Percentiles rank a stretch among this genome's conserved stretches.
These are phyloP conservation scores for Podargus strigoides DNA, from an alignment of 2,797 vertebrate species.

Conservation along the genomic window DNA sequence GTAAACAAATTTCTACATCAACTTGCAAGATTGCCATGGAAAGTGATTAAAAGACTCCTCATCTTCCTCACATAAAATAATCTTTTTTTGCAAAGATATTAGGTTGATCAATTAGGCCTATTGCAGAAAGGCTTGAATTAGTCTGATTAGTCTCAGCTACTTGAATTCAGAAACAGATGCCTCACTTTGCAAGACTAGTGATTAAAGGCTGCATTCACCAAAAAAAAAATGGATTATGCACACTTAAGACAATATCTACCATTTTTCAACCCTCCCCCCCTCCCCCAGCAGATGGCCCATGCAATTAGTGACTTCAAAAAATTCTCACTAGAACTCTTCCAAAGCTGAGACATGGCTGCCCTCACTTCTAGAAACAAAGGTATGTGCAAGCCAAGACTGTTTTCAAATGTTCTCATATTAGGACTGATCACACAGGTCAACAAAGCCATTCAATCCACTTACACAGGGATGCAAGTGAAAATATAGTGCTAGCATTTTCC, in stretches of 20 bases:
- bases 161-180: constrained; percentile 66
- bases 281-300: constrained; percentile 27
- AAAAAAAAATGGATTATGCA: constrained; percentile 48
- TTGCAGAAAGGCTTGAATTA: constrained; percentile 45
- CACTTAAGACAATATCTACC: constrained; percentile 60
- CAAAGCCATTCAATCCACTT: background rate
- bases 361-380: background rate
- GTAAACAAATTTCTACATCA: background rate
- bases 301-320: constrained; percentile 27
- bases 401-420: background rate
- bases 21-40: background rate
- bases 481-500: background rate
- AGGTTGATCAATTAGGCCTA: constrained; percentile 39
- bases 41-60: constrained; percentile 18
- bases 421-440: background rate
- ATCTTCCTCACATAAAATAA: background rate
- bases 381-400: background rate
- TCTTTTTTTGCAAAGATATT: background rate
- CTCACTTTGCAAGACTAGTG: constrained; percentile 31
- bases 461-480: background rate
- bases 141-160: constrained; percentile 62
- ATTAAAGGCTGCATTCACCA: constrained; percentile 55
- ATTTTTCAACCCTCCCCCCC: constrained; percentile 9
- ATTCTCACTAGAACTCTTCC: background rate
- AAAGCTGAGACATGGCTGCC: background rate